Percentiles rank a stretch among this genome's conserved stretches.
These are phyloP conservation scores for Leucopsar rothschildi DNA, from an alignment of 2,113 vertebrate species.

Conservation along the genomic window DNA sequence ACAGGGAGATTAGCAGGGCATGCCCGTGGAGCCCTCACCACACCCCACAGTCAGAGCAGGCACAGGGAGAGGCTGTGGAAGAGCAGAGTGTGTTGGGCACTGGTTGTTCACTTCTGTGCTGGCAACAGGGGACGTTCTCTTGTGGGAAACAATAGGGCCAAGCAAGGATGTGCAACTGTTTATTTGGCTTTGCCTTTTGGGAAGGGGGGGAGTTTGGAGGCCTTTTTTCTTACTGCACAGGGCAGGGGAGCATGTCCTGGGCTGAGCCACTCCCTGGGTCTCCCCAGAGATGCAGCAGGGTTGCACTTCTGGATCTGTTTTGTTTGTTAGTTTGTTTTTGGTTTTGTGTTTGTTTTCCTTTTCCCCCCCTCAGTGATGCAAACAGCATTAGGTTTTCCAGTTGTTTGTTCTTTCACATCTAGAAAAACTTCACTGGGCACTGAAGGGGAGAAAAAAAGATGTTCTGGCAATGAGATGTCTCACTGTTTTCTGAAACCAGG, in stretches of 20 bases:
- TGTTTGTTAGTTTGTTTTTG: fast-evolving
- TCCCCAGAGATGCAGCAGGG: too few species aligned
- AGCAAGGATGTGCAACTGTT: not conserved
- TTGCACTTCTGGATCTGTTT: not conserved
- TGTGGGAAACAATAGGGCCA: not conserved
- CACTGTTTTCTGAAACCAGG: not conserved
- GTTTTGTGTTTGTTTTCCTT: fast-evolving
- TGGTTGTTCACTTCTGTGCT: not conserved
- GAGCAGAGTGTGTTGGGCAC: fast-evolving
- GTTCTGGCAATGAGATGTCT: not conserved
- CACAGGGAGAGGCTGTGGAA: not conserved
- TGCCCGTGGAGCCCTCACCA: fast-evolving
- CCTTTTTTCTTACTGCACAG: fast-evolving
- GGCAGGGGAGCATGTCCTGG: not conserved
- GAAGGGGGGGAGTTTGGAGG: not conserved
- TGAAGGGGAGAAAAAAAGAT: not conserved
- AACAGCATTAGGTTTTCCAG: not conserved
- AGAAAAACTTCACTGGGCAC: not conserved
- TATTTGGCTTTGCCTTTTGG: not conserved
- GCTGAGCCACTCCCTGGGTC: not conserved
- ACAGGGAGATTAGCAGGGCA: not conserved
- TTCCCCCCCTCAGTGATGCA: fast-evolving
- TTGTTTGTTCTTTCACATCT: not conserved
- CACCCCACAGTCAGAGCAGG: not conserved
- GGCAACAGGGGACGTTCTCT: not conserved